These are phyloP conservation scores for Caenorhabditis briggsae DNA, from an alignment of 1,140 invertebrate species.

Conservation along the genomic window DNA sequence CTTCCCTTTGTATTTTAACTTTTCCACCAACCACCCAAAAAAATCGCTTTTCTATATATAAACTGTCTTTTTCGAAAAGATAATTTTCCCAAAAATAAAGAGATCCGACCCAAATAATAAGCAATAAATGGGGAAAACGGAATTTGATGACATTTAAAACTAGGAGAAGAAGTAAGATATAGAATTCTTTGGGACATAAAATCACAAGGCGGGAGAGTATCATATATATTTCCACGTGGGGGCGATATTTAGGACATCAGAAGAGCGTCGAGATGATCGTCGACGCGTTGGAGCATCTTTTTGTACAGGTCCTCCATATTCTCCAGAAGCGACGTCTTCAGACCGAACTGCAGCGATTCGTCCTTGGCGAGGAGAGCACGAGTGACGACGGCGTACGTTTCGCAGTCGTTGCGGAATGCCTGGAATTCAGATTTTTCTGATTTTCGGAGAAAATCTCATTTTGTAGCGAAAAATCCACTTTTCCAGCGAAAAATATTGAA, in stretches of 20 bases:
- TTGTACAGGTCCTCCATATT: constrained; percentile 58
- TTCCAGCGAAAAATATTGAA: no score
- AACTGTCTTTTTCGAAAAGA: constrained; percentile 1
- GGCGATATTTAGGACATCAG: background rate
- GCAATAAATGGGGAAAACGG: no score
- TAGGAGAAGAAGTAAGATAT: background rate
- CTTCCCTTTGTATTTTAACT: constrained; percentile 3
- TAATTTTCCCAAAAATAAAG: no score
- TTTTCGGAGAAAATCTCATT: background rate
- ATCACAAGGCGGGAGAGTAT: no score
- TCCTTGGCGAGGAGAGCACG: constrained; percentile 54
- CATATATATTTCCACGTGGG: no score
- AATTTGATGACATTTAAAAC: background rate
- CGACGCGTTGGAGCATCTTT: constrained; percentile 44
- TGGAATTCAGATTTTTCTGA: background rate
- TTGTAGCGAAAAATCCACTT: no score
- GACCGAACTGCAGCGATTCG: background rate
- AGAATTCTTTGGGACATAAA: no score
- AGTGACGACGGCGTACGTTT: constrained; percentile 44
- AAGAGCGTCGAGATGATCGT: constrained; percentile 28
- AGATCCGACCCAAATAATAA: no score
- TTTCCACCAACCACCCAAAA: background rate
- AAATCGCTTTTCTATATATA: background rate
- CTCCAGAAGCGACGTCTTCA: constrained; percentile 43
- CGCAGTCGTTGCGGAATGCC: constrained; percentile 51